phyloP scores from a whole-genome alignment of 2,888 invertebrate species.

The Pogonocherus hispidulus region DNA sequence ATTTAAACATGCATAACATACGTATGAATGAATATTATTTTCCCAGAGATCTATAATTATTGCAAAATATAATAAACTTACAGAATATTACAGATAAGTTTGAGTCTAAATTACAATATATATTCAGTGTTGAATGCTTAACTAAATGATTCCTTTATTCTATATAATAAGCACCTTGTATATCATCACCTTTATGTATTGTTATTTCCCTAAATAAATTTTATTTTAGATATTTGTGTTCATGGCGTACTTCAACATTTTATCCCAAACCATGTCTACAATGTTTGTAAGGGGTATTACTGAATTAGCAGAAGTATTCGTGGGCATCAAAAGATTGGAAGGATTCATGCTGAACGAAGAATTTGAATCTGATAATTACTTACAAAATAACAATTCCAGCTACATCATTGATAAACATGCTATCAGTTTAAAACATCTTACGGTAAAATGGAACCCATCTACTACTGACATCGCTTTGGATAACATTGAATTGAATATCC shows the following conservation, averaged over 20 bases:
- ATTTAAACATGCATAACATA: too few relatives aligned
- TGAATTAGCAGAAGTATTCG: constrained; percentile 68
- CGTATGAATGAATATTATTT: too few relatives aligned
- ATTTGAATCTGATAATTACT: constrained; percentile 39
- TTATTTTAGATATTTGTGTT: constrained; percentile 70
- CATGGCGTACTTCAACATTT: constrained; percentile 71
- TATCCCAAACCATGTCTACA: constrained; percentile 72
- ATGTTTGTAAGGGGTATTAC: constrained; percentile 72
- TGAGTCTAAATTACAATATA: too few relatives aligned
- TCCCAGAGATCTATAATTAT: too few relatives aligned
- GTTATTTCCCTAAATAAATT: too few relatives aligned
- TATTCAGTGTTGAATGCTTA: too few relatives aligned
- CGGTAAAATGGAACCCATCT: constrained; percentile 63
- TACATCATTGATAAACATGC: constrained; percentile 50
- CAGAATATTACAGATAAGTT: too few relatives aligned
- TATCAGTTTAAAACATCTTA: constrained; percentile 58
- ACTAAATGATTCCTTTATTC: too few relatives aligned
- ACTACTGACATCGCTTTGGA: constrained; percentile 61
- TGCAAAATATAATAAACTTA: too few relatives aligned
- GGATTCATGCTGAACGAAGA: constrained; percentile 65
- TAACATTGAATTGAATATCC: constrained; percentile 58
- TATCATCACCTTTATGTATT: too few relatives aligned
- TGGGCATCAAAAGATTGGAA: constrained; percentile 68
- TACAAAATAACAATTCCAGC: constrained; percentile 53
- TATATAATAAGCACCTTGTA: too few relatives aligned